phyloP scores from a whole-genome alignment of 30 jellyfish, hydroid and myxozoan species.

The Hydractinia echinata region DNA sequence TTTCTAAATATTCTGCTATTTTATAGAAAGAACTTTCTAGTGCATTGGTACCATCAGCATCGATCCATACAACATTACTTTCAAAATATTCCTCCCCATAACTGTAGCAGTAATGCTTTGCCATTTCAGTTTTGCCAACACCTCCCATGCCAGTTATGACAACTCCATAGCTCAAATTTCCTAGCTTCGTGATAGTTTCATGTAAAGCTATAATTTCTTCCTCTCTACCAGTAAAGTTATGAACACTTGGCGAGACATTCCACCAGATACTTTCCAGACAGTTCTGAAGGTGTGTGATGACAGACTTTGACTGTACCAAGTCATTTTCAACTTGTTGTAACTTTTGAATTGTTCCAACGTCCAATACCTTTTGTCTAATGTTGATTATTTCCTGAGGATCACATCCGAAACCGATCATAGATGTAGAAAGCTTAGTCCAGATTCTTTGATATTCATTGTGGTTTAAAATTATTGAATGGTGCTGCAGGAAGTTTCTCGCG shows the following conservation, averaged over 20 bases:
- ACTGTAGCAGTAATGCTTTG: conserved; percentile 34
- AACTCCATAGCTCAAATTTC: neutral
- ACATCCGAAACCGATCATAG: neutral
- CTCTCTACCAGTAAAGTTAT: conserved; percentile 1
- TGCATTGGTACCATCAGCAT: conserved; percentile 37
- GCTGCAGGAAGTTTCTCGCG: neutral
- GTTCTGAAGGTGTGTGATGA: conserved; percentile 4
- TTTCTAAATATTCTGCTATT: conserved; percentile 37
- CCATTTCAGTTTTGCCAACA: conserved; percentile 51
- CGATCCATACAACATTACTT: conserved; percentile 52
- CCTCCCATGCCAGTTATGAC: conserved; percentile 68
- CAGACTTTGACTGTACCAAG: neutral
- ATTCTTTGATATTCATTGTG: neutral
- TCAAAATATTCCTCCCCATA: conserved; percentile 36
- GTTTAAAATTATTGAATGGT: neutral
- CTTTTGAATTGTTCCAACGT: neutral
- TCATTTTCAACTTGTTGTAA: neutral
- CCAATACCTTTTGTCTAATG: neutral
- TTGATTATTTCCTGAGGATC: neutral
- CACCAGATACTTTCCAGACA: conserved; percentile 3
- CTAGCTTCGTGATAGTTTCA: neutral
- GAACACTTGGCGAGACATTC: conserved; percentile 13
- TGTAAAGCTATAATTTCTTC: neutral
- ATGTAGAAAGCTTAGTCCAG: neutral
- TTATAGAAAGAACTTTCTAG: conserved; percentile 35